phyloP scores from a whole-genome alignment of 2,797 vertebrate species.

The Cichlasoma orientale region DNA sequence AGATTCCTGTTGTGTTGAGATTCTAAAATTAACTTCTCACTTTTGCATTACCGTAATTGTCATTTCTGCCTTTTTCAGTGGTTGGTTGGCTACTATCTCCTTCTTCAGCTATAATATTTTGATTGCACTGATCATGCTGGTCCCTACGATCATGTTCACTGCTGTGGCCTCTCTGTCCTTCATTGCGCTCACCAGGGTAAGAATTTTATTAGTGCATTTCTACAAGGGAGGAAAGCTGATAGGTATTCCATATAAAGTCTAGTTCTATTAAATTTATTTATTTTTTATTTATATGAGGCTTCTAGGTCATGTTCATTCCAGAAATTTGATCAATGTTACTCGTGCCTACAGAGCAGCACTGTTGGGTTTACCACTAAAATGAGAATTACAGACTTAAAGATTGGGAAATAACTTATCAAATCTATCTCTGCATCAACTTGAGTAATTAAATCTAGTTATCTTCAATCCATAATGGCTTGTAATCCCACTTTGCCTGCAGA shows the following conservation, averaged over 20 bases:
- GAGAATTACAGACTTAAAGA: background rate
- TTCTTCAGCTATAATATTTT: constrained; percentile 93
- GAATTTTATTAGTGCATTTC: background rate
- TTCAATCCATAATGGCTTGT: background rate
- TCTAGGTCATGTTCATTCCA: background rate
- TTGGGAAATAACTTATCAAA: background rate
- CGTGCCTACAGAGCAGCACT: background rate
- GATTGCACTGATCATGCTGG: constrained; percentile 92
- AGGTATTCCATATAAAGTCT: background rate
- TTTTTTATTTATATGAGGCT: background rate
- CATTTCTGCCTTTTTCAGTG: constrained; percentile 76
- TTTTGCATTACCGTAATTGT: background rate
- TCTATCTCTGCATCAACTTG: background rate
- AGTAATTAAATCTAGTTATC: background rate
- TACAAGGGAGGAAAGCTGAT: background rate
- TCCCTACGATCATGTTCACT: constrained; percentile 95
- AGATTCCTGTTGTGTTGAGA: constrained; percentile 12
- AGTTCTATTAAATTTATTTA: background rate
- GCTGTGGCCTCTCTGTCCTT: constrained; percentile 90
- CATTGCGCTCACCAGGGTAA: constrained; percentile 93
- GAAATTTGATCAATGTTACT: background rate
- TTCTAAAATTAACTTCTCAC: background rate
- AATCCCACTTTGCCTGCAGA: constrained; percentile 72
- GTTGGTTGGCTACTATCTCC: constrained; percentile 94
- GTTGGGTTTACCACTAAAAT: background rate